phyloP scores from a whole-genome alignment of 2,113 vertebrate genomes.

The Corvus cornix region DNA sequence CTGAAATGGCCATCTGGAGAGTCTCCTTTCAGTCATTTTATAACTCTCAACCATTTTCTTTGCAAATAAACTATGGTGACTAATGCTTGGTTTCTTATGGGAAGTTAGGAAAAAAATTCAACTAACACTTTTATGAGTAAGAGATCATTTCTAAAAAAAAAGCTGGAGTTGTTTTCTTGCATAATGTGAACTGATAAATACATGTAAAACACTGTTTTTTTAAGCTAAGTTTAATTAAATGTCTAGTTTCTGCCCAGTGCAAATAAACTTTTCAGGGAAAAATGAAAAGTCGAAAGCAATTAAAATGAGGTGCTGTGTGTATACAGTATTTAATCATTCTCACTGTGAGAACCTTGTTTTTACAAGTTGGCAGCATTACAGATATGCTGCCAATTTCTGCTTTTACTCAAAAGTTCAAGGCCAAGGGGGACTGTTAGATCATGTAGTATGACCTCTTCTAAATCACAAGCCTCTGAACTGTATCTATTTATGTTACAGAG shows the following conservation, averaged over 20 bases:
- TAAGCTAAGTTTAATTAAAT: constrained; percentile 46
- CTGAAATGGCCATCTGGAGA: constrained; percentile 51
- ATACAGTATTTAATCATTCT: constrained; percentile 44
- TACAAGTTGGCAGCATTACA: constrained; percentile 22
- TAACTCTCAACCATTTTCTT: constrained; percentile 53
- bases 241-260: not conserved
- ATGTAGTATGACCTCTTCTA: constrained; percentile 17
- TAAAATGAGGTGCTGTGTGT: constrained; percentile 48
- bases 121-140: constrained; percentile 5
- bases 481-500: constrained; percentile 4
- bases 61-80: constrained; percentile 56
- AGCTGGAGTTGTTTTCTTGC: constrained; percentile 17
- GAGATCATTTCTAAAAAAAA: not conserved
- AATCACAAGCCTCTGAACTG: constrained; percentile 16
- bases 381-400: constrained; percentile 31
- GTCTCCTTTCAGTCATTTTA: constrained; percentile 47
- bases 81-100: constrained; percentile 31
- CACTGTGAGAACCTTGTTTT: constrained; percentile 50
- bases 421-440: not conserved
- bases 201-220: not conserved
- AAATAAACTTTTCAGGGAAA: constrained; percentile 33
- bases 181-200: constrained; percentile 33
- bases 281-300: constrained; percentile 48
- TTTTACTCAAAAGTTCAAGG: constrained; percentile 58
- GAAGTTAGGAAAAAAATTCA: not conserved